Conservation (phyloP, 2,113 vertebrate genomes). For the Canis aureus region DNA sequence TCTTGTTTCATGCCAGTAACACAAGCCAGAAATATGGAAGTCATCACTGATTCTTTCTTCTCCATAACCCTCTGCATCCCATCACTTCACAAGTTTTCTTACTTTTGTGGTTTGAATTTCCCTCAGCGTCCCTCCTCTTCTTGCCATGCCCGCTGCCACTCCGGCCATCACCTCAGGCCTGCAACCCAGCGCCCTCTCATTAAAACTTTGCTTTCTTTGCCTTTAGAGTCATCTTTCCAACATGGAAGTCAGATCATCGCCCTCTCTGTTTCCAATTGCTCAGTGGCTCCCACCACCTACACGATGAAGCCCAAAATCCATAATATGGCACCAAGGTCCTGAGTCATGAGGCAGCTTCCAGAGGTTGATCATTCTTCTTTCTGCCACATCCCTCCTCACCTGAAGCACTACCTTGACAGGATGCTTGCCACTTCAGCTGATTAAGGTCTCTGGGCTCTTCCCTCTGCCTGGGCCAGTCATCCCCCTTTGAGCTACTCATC, state of each 20-base stretch:
- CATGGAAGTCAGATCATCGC: neutral
- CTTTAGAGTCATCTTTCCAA: neutral
- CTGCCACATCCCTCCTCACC: neutral
- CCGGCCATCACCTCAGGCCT: neutral
- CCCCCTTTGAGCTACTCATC: neutral
- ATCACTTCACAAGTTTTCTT: neutral
- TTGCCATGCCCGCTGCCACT: too few species aligned
- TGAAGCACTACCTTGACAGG: neutral
- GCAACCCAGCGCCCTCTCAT: neutral
- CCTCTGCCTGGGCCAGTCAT: neutral
- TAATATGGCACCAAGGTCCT: neutral
- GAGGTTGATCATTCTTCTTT: accelerated
- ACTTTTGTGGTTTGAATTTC: neutral
- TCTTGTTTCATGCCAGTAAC: neutral
- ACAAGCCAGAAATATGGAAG: neutral
- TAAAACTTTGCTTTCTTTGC: neutral
- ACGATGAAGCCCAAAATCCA: neutral
- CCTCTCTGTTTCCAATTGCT: neutral
- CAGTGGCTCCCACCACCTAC: neutral
- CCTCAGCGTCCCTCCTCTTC: neutral
- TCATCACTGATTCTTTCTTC: neutral
- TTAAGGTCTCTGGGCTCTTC: neutral
- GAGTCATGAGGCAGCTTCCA: neutral
- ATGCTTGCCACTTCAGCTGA: neutral
- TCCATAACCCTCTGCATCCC: neutral